Conservation (phyloP, 2,113 vertebrate genomes). For the Ia io region DNA sequence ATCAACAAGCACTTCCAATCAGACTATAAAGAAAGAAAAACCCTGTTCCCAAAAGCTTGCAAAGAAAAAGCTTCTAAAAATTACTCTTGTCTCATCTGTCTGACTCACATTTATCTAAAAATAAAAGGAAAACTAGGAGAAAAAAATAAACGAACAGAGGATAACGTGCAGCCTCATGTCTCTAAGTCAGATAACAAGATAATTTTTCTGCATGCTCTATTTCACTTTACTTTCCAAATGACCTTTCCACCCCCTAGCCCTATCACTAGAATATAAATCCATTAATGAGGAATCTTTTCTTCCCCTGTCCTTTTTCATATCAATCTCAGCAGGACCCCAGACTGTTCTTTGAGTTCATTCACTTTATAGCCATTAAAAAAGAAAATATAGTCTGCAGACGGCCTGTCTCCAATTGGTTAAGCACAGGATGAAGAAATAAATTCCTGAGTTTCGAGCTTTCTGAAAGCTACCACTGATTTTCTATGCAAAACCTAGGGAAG, state of each 20-base stretch:
- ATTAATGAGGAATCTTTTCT: slow-evolving; percentile 75
- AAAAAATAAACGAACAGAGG: slow-evolving; percentile 62
- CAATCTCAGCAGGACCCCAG: slow-evolving; percentile 50
- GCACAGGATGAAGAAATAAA: slow-evolving; percentile 21
- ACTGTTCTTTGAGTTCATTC: slow-evolving; percentile 61
- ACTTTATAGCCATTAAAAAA: slow-evolving; percentile 70
- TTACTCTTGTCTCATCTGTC: slow-evolving; percentile 59
- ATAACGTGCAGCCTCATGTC: slow-evolving; percentile 60
- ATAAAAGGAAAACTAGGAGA: slow-evolving; percentile 65
- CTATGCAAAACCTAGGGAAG: not conserved
- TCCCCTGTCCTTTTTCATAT: slow-evolving; percentile 60
- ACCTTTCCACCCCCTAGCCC: slow-evolving; percentile 49
- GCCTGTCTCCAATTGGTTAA: slow-evolving; percentile 61
- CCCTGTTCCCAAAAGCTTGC: slow-evolving; percentile 23
- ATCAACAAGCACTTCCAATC: slow-evolving; percentile 11
- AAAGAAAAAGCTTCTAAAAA: slow-evolving; percentile 67
- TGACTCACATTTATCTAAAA: slow-evolving; percentile 73
- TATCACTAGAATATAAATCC: slow-evolving; percentile 63
- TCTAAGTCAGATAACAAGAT: slow-evolving; percentile 60
- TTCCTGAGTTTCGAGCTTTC: slow-evolving; percentile 50
- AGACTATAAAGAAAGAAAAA: not conserved
- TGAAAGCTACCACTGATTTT: not conserved
- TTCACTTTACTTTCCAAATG: slow-evolving; percentile 69
- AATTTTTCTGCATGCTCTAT: slow-evolving; percentile 62
- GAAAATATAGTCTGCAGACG: slow-evolving; percentile 63